Conservation (phyloP, 2,888 invertebrate species). For the Sinodicranocentrus sp. region DNA sequence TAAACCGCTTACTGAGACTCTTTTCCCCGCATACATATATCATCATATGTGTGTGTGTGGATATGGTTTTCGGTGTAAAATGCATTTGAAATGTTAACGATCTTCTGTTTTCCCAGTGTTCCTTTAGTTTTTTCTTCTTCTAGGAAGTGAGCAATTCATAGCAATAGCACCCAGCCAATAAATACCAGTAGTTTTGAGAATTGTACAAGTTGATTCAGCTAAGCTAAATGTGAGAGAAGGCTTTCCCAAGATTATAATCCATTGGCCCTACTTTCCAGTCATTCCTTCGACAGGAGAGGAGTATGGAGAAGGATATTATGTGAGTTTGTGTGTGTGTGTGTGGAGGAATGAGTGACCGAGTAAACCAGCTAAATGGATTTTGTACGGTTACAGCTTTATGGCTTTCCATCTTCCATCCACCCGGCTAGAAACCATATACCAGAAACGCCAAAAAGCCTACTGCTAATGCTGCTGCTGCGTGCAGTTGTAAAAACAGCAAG, state of each 20-base stretch:
- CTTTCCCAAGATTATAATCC: constrained; percentile 50
- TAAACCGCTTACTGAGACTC: constrained; percentile 50
- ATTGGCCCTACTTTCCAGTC: constrained; percentile 23
- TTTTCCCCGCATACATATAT: not conserved
- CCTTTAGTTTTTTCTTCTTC: constrained; percentile 20
- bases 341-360: constrained; percentile 59
- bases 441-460: too few species aligned
- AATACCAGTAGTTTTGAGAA: not conserved
- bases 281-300: constrained; percentile 31
- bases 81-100: constrained; percentile 58
- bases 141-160: constrained; percentile 39
- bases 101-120: constrained; percentile 44
- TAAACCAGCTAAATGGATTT: constrained; percentile 64
- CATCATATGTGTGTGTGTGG: constrained; percentile 14
- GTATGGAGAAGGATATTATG: not conserved
- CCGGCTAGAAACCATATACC: constrained; percentile 10
- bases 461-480: too few species aligned
- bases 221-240: constrained; percentile 34
- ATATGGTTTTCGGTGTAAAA: constrained; percentile 16
- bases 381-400: constrained; percentile 64
- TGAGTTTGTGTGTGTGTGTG: not conserved
- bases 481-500: constrained; percentile 18
- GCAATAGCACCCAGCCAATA: not conserved
- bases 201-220: not conserved
- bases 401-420: constrained; percentile 49